Evolutionary conservation across 2,113 vertebrate species (phyloP).

Genomic region (Natator depressus): DNA sequence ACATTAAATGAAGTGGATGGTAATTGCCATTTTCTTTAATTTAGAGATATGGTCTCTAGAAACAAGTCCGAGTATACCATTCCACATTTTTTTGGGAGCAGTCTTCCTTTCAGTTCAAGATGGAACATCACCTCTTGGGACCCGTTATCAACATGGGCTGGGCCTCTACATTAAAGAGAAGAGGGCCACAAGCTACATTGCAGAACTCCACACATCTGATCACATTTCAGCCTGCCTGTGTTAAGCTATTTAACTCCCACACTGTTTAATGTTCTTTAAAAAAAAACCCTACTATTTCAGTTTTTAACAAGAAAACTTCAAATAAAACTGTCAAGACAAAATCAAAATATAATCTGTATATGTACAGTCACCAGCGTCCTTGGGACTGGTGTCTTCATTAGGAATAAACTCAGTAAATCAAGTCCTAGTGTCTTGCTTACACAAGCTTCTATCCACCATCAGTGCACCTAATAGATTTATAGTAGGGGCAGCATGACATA

Average conservation of each 20-base stretch:
- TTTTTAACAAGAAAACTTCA: not conserved
- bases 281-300: not conserved
- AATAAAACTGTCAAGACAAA: not conserved
- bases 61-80: not conserved
- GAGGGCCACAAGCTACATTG: accelerated
- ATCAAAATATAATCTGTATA: not conserved
- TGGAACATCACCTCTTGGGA: not conserved
- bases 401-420: not conserved
- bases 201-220: not conserved
- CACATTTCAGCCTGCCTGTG: not conserved
- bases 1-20: not conserved
- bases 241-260: not conserved
- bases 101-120: not conserved
- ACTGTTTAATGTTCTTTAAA: not conserved
- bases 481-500: not conserved
- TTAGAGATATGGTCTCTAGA: not conserved
- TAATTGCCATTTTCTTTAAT: not conserved
- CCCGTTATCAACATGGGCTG: accelerated
- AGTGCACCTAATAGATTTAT: not conserved
- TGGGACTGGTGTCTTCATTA: not conserved
- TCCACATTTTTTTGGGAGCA: not conserved
- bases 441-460: not conserved
- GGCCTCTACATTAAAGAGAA: not conserved
- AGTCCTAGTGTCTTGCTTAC: not conserved
- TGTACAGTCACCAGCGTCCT: not conserved